phyloP scores from a whole-genome alignment of 2,888 invertebrate genomes.

The Anagyrus pseudococci region DNA sequence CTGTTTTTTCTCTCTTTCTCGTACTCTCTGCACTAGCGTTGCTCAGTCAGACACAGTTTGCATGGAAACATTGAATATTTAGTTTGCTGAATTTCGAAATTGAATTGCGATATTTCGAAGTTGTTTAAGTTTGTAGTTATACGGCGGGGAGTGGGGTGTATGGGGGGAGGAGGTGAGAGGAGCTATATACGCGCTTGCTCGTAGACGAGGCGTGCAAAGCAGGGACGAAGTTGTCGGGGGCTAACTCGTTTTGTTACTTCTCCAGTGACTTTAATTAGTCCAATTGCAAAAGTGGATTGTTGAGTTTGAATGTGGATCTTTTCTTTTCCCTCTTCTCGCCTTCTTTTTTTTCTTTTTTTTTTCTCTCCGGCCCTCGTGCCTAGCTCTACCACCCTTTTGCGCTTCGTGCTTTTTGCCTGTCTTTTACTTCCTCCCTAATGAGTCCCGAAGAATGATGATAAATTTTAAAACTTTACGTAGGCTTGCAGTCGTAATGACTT shows the following conservation, averaged over 20 bases:
- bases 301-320: conserved; percentile 29
- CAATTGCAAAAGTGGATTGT: conserved; percentile 37
- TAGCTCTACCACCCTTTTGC: too few species aligned
- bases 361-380: too few species aligned
- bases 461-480: too few species aligned
- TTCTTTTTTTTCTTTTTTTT: neutral
- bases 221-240: conserved; percentile 23
- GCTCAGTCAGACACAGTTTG: conserved; percentile 34
- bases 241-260: conserved; percentile 40
- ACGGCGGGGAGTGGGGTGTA: neutral
- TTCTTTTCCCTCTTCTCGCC: neutral
- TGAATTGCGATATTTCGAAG: conserved; percentile 39
- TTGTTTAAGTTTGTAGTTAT: conserved; percentile 39
- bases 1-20: conserved; percentile 10
- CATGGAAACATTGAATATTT: conserved; percentile 40
- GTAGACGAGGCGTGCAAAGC: conserved; percentile 16
- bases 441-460: neutral
- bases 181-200: conserved; percentile 21
- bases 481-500: too few species aligned
- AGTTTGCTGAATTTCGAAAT: conserved; percentile 39
- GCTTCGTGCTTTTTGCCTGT: neutral
- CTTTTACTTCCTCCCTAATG: neutral
- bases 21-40: conserved; percentile 8
- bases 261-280: conserved; percentile 35
- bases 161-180: too few species aligned